Conservation (phyloP, 2,113 vertebrate species). For the Notarius quadriscutis region DNA sequence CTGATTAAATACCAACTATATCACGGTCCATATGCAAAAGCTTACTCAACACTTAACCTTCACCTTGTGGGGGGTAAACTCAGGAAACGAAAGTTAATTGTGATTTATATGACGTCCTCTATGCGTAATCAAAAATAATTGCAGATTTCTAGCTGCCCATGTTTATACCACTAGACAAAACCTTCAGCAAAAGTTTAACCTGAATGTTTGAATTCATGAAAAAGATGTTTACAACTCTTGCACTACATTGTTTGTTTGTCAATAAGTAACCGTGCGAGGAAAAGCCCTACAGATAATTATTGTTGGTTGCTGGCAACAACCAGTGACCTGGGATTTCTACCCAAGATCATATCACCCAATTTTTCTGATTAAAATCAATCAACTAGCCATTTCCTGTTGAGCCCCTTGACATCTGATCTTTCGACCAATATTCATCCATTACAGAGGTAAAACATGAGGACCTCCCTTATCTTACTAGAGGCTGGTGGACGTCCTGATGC, state of each 20-base stretch:
- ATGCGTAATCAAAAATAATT: neutral
- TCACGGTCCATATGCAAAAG: neutral
- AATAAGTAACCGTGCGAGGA: too few relatives aligned
- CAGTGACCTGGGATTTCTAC: neutral
- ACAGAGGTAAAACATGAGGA: neutral
- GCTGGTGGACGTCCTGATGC: neutral
- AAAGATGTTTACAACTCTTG: neutral
- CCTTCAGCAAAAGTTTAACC: neutral
- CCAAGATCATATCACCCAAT: neutral
- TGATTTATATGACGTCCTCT: neutral
- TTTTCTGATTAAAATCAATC: neutral
- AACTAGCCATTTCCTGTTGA: neutral
- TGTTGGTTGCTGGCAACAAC: neutral
- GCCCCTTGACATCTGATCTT: neutral
- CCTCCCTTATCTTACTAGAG: neutral
- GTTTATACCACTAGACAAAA: neutral
- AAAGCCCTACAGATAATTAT: too few relatives aligned
- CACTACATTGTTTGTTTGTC: neutral
- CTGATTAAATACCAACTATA: conserved; percentile 43
- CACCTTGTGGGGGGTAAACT: neutral
- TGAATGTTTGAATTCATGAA: neutral
- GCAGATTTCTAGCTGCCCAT: neutral
- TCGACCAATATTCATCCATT: neutral
- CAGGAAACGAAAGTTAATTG: neutral
- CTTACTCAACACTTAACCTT: neutral